A percentile compares a stretch with the other conserved stretches of the same genome.
These are phyloP conservation scores for Protosalanx chinensis DNA, from an alignment of 2,797 vertebrate species.

Conservation along the genomic window DNA sequence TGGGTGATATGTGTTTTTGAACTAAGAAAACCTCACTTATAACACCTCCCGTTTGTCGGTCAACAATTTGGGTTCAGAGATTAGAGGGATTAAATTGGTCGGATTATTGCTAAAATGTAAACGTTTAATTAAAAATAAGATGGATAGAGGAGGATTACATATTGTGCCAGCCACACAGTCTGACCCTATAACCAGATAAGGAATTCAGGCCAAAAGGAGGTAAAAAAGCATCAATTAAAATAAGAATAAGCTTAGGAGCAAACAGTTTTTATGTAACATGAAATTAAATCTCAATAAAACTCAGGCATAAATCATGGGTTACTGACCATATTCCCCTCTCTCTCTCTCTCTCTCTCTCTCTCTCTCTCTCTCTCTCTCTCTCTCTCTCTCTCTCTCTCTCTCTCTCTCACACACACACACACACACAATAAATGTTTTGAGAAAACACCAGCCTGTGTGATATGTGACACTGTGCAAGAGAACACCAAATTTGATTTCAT, in stretches of 20 bases:
- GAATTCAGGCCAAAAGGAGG: neutral
- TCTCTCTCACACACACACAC: too few relatives aligned
- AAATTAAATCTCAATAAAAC: conserved; percentile 14
- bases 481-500: neutral
- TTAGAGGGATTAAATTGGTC: neutral
- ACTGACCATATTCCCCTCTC: neutral
- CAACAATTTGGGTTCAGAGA: neutral
- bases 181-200: conserved; percentile 1
- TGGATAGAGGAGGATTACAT: neutral
- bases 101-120: neutral
- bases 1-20: too few relatives aligned
- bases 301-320: neutral
- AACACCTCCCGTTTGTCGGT: neutral
- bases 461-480: conserved; percentile 47
- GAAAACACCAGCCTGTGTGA: conserved; percentile 34
- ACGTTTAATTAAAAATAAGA: neutral
- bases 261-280: neutral
- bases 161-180: neutral
- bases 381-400: too few relatives aligned
- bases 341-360: too few relatives aligned
- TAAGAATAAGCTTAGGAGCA: neutral
- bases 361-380: too few relatives aligned
- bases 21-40: neutral
- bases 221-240: conserved; percentile 6
- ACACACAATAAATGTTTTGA: neutral